A percentile compares a stretch with the other conserved stretches of the same genome.
Evolutionary conservation across 2,888 invertebrate species (phyloP).

Genomic region (Eurytoma californica): DNA sequence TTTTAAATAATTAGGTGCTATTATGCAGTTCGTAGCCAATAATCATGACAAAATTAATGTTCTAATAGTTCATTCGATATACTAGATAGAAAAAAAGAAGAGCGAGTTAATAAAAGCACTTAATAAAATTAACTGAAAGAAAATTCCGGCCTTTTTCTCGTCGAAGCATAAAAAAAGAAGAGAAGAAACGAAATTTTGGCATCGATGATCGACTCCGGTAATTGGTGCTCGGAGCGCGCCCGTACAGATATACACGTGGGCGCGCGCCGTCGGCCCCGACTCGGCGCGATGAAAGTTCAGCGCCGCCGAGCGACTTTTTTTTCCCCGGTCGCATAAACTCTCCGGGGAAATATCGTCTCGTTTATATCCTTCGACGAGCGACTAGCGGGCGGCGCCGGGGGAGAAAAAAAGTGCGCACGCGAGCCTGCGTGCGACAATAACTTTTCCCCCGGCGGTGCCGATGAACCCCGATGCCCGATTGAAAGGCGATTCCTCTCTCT

Average conservation of each 20-base stretch:
- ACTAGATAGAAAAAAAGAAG: too few species aligned
- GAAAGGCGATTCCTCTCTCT: slow-evolving; percentile 21
- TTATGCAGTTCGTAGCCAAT: too few species aligned
- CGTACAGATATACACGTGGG: not conserved
- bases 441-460: slow-evolving; percentile 19
- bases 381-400: not conserved
- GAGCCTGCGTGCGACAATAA: slow-evolving; percentile 21
- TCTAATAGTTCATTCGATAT: too few species aligned
- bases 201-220: slow-evolving; percentile 11
- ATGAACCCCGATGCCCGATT: slow-evolving; percentile 24
- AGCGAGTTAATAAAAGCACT: not conserved
- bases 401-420: not conserved
- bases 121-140: not conserved
- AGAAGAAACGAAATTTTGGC: not conserved
- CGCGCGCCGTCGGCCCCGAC: not conserved
- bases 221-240: slow-evolving; percentile 1
- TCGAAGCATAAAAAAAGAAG: not conserved
- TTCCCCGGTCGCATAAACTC: slow-evolving; percentile 28
- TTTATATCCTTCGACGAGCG: slow-evolving; percentile 23
- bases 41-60: too few species aligned
- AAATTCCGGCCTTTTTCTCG: not conserved
- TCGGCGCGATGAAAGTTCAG: slow-evolving; percentile 28
- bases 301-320: slow-evolving; percentile 6
- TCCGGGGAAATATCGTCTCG: slow-evolving; percentile 46
- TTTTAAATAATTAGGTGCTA: too few species aligned